These are phyloP conservation scores for Ciconia maguari DNA, from an alignment of 2,113 vertebrate genomes.

Conservation along the genomic window DNA sequence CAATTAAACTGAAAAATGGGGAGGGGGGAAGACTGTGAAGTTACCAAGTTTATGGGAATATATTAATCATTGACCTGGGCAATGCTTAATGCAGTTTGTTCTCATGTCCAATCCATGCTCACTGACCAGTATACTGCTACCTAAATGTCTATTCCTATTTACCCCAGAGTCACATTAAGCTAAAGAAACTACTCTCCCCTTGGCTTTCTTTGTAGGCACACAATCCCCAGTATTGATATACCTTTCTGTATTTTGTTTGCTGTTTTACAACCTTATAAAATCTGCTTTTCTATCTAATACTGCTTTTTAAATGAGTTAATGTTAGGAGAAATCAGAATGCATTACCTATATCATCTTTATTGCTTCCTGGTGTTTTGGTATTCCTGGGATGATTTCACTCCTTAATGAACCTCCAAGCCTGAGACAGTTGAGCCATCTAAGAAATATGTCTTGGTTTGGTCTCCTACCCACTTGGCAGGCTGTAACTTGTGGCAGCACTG, in stretches of 20 bases:
- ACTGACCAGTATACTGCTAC: not conserved
- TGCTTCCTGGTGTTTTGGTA: conserved; percentile 28
- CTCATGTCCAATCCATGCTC: not conserved
- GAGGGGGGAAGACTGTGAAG: not conserved
- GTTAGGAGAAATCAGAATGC: conserved; percentile 24
- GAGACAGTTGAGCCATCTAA: conserved; percentile 25
- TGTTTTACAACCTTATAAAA: conserved; percentile 41
- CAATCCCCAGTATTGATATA: not conserved
- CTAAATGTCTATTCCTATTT: not conserved
- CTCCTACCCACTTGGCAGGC: conserved; percentile 5
- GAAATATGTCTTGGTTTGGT: conserved; percentile 21
- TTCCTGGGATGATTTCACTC: conserved; percentile 31
- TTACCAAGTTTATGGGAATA: conserved; percentile 8
- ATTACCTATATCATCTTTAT: conserved; percentile 48
- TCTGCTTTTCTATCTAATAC: conserved; percentile 14
- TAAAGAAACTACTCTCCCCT: not conserved
- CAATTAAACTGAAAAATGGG: conserved; percentile 40
- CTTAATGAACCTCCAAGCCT: conserved; percentile 44
- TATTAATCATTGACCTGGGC: conserved; percentile 28
- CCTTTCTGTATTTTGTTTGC: not conserved
- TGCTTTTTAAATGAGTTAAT: conserved; percentile 51
- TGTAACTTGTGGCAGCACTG: conserved; percentile 14
- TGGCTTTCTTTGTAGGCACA: not conserved
- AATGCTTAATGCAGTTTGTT: not conserved
- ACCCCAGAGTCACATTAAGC: not conserved